Evolutionary conservation across 37 sponge, comb jelly and placozoan species (phyloP), one percentile per base, ranked within the genome.

Genomic region (Dysidea cf. avara): DNA sequence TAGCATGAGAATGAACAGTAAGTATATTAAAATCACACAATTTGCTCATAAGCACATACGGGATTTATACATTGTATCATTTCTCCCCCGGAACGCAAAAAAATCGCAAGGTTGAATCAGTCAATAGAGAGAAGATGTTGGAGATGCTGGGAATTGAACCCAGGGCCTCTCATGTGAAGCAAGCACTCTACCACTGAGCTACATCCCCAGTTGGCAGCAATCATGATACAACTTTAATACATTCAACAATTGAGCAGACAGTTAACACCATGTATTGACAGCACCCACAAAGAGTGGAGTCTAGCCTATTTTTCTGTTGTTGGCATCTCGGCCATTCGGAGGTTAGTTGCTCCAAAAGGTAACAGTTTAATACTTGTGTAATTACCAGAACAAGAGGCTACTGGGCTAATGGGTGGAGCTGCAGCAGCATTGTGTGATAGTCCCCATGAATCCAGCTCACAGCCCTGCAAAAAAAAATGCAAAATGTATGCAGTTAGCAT

Each of bases 161-260:
- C 97, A 90, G 90, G 97, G 94, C 97, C 97, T 96, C 94, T 92
- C 94, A 96, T 96, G 97, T 94, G 94, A 96, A 96, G 94, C 97
- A 81, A 92, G 94, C 97, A 94, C 97, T 96, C 97, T 96, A 92
- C 97, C 97, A 83, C 97, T 96, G 97, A 96, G 97, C 97, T 96
- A 96, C 94, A 96, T 90, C 97, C 97, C 97, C 97, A 50, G 58
- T 48, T n/a, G n/a, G n/a, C n/a, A n/a, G n/a, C n/a, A n/a, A n/a
- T n/a, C n/a, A n/a, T n/a, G n/a, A n/a, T n/a, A n/a, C n/a, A n/a
- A n/a, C n/a, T n/a, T n/a, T n/a, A n/a, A n/a, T n/a, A n/a, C n/a
- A n/a, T n/a, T n/a, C n/a, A n/a, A n/a, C n/a, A n/a, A n/a, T n/a
- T n/a, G n/a, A n/a, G n/a, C n/a, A n/a, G n/a, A n/a, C n/a, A n/a